These are phyloP conservation scores for Macquaria australasica DNA, from an alignment of 2,113 vertebrate genomes.

Conservation along the genomic window DNA sequence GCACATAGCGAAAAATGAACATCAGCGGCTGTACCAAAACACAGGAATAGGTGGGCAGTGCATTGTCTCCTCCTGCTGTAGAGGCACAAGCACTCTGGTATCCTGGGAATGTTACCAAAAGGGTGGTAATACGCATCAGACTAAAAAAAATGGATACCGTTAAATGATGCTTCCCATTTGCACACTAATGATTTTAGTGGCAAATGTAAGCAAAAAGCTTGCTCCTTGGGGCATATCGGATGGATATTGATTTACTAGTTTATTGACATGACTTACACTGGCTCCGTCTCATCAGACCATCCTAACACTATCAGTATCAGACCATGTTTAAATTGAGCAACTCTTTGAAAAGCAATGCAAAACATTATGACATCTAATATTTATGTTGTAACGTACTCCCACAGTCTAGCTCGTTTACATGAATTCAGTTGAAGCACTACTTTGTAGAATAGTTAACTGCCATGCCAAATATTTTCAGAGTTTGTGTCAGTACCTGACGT, in stretches of 20 bases:
- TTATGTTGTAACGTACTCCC: neutral
- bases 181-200: neutral
- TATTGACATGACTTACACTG: neutral
- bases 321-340: neutral
- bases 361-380: neutral
- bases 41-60: neutral
- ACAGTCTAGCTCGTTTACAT: neutral
- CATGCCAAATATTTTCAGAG: no score
- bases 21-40: neutral
- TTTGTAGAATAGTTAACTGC: neutral
- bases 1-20: no score
- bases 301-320: neutral
- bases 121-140: neutral
- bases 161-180: neutral
- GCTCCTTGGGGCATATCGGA: neutral
- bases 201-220: neutral
- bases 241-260: constrained; percentile 11
- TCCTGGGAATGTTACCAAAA: neutral
- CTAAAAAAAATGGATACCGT: neutral
- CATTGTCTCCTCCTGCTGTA: neutral
- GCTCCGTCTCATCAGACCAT: neutral
- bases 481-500: neutral
- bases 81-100: neutral
- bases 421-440: neutral
- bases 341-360: neutral